phyloP scores from a whole-genome alignment of 2,888 invertebrate genomes.

The Parelbella ahira region DNA sequence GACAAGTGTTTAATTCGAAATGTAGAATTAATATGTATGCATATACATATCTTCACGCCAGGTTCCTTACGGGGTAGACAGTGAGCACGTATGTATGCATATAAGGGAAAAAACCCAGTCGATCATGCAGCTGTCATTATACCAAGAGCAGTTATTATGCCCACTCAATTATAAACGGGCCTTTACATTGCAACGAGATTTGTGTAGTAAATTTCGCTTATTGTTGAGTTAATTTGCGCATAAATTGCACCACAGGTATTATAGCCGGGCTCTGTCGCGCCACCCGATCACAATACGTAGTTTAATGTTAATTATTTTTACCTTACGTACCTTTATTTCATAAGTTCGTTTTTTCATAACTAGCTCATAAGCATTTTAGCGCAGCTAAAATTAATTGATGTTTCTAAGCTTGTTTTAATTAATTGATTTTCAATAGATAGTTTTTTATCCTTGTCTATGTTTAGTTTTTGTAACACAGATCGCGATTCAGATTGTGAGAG shows the following conservation, averaged over 20 bases:
- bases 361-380: too few relatives aligned
- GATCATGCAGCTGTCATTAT: conserved; percentile 37
- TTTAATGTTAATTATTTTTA: conserved; percentile 10
- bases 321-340: too few relatives aligned
- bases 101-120: conserved; percentile 30
- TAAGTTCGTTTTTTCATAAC: too few relatives aligned
- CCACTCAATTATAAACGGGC: conserved; percentile 41
- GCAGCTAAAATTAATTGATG: too few relatives aligned
- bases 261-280: conserved; percentile 27
- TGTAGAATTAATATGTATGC: too few relatives aligned
- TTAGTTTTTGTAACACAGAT: too few relatives aligned
- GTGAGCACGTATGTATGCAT: background rate
- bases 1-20: conserved; percentile 18
- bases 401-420: too few relatives aligned
- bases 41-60: too few relatives aligned
- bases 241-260: conserved; percentile 45
- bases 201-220: conserved; percentile 50
- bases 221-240: conserved; percentile 47
- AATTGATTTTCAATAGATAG: too few relatives aligned
- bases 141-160: conserved; percentile 37
- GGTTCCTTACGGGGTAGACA: too few relatives aligned
- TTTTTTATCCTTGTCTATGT: too few relatives aligned
- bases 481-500: too few relatives aligned
- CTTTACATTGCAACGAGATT: conserved; percentile 43
- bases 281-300: conserved; percentile 10